Evolutionary conservation across 2,113 vertebrate species (phyloP).

Genomic region (Barbus barbus): DNA sequence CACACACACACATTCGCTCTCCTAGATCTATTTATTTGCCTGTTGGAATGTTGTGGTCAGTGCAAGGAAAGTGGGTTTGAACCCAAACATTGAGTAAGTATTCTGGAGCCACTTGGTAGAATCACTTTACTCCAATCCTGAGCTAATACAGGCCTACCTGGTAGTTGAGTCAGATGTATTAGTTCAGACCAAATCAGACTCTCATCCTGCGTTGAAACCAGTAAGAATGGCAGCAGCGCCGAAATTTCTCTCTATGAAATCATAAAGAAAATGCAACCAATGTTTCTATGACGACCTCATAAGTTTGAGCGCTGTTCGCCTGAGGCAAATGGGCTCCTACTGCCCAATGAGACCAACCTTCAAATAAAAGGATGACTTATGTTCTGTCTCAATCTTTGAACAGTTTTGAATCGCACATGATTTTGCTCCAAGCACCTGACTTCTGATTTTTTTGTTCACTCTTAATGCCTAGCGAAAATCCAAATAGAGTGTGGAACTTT

Average conservation of each 20-base stretch:
- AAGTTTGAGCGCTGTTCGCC: not conserved
- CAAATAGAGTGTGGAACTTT: not conserved
- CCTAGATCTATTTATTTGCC: not conserved
- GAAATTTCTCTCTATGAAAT: not conserved
- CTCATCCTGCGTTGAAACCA: not conserved
- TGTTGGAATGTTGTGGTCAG: not conserved
- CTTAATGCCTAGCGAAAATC: not conserved
- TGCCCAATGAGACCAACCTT: slow-evolving; percentile 1
- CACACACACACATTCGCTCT: not conserved
- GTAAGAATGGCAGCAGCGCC: not conserved
- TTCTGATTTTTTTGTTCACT: not conserved
- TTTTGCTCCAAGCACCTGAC: slow-evolving; percentile 2
- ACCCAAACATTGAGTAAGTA: too few relatives aligned
- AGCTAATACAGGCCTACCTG: not conserved
- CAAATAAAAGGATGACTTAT: not conserved
- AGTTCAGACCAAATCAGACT: not conserved
- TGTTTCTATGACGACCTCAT: slow-evolving; percentile 7
- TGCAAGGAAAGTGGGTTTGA: not conserved
- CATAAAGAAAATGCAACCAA: not conserved
- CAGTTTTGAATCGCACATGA: not conserved
- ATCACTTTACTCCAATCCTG: not conserved
- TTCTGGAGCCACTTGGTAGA: not conserved
- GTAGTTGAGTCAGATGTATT: not conserved
- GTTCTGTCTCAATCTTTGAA: slow-evolving; percentile 10
- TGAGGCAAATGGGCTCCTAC: not conserved